Percentiles rank a stretch among this genome's conserved stretches.
Conservation (phyloP, 2,797 vertebrate species). For the Falco rusticolus region DNA sequence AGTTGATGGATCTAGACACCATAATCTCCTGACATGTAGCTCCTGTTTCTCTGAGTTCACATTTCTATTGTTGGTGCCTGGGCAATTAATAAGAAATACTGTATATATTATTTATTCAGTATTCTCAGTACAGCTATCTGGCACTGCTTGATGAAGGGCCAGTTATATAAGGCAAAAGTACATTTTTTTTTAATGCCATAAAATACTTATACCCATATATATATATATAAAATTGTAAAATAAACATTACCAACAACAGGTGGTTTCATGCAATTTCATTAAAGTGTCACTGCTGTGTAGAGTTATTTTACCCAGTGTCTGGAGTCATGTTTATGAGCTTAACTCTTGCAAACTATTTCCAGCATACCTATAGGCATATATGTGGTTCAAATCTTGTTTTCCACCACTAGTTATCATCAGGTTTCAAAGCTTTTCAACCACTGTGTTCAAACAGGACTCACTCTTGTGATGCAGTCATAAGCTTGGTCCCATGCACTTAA, state of each 20-base stretch:
- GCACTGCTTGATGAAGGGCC: neutral
- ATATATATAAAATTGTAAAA: neutral
- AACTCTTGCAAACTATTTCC: neutral
- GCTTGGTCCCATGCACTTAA: neutral
- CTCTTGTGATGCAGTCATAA: neutral
- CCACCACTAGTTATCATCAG: neutral
- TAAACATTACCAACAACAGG: neutral
- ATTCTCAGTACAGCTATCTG: neutral
- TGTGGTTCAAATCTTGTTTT: neutral
- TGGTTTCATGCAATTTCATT: neutral
- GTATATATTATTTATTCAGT: neutral
- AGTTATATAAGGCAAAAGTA: neutral
- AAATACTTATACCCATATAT: neutral
- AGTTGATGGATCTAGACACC: neutral
- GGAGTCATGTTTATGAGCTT: neutral
- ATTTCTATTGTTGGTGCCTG: neutral
- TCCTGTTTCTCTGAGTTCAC: neutral
- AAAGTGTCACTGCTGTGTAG: neutral
- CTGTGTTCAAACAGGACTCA: neutral
- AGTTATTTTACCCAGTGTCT: neutral
- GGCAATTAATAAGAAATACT: neutral
- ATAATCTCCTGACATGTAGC: neutral
- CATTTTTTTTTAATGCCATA: neutral
- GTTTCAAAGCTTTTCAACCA: neutral
- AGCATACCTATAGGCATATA: neutral